Conservation (phyloP, 2,113 vertebrate genomes). For the Australoheros scitulus region DNA sequence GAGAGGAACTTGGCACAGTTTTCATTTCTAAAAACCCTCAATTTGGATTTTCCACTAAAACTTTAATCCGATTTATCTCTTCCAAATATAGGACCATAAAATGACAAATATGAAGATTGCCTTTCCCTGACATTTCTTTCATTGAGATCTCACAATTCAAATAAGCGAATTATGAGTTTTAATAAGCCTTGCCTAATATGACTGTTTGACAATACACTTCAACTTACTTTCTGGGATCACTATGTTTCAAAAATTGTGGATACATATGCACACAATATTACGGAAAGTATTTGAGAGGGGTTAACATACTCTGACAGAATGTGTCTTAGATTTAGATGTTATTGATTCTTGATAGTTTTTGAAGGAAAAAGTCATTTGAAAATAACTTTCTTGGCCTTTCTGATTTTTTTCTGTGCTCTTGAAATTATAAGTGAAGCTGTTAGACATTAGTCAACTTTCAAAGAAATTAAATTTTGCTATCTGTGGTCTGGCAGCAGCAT, state of each 20-base stretch:
- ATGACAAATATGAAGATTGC: constrained; percentile 74
- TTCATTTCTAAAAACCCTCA: constrained; percentile 46
- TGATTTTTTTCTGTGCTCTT: neutral
- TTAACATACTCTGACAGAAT: constrained; percentile 32
- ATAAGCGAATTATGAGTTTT: constrained; percentile 77
- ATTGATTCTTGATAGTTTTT: constrained; percentile 21
- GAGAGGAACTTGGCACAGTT: constrained; percentile 27
- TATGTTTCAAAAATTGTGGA: constrained; percentile 43
- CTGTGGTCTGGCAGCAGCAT: neutral
- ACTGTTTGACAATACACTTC: constrained; percentile 70
- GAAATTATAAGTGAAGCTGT: neutral
- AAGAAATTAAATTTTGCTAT: neutral
- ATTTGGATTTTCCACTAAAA: constrained; percentile 73
- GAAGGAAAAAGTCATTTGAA: constrained; percentile 21
- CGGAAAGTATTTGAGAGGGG: constrained; percentile 28
- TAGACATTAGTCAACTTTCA: neutral
- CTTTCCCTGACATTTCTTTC: constrained; percentile 73
- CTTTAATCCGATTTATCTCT: constrained; percentile 74
- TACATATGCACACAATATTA: constrained; percentile 39
- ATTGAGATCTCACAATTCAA: constrained; percentile 69
- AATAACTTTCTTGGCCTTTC: constrained; percentile 16
- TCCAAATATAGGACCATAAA: constrained; percentile 76
- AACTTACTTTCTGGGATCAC: constrained; percentile 60
- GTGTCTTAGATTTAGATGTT: constrained; percentile 40
- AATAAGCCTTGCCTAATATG: constrained; percentile 72